These are phyloP conservation scores for Passerculus sandwichensis DNA, from an alignment of 2,797 vertebrate species.

Conservation along the genomic window DNA sequence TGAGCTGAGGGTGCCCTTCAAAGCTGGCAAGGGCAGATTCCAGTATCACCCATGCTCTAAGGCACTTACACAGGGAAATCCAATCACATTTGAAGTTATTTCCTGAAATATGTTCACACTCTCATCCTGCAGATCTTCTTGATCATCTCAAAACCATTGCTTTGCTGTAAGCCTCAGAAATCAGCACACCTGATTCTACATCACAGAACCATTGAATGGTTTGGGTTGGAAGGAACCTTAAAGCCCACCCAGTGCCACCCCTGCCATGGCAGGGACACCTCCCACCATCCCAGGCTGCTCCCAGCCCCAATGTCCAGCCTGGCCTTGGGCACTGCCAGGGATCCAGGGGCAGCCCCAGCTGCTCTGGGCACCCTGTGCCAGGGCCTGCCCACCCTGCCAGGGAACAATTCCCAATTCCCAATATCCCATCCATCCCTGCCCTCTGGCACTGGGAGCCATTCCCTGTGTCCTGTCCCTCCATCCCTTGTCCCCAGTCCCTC, in stretches of 20 bases:
- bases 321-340: not conserved
- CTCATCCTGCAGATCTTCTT: not conserved
- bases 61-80: not conserved
- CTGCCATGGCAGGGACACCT: not conserved
- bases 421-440: no score
- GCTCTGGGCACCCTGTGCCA: no score
- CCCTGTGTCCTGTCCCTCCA: not conserved
- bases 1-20: not conserved
- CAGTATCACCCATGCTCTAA: rapidly evolving
- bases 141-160: not conserved
- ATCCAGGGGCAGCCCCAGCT: no score
- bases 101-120: rapidly evolving
- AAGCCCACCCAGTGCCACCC: rapidly evolving
- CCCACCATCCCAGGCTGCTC: rapidly evolving
- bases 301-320: not conserved
- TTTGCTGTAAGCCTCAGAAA: not conserved
- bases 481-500: not conserved
- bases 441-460: not conserved
- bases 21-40: not conserved
- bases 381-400: no score
- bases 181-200: not conserved
- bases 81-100: not conserved
- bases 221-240: not conserved
- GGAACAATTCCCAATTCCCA: no score
- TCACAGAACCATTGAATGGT: not conserved